Percentiles rank a stretch among this genome's conserved stretches.
Conservation (phyloP, 2,888 invertebrate genomes). For the Leptinotarsa haldemani region DNA sequence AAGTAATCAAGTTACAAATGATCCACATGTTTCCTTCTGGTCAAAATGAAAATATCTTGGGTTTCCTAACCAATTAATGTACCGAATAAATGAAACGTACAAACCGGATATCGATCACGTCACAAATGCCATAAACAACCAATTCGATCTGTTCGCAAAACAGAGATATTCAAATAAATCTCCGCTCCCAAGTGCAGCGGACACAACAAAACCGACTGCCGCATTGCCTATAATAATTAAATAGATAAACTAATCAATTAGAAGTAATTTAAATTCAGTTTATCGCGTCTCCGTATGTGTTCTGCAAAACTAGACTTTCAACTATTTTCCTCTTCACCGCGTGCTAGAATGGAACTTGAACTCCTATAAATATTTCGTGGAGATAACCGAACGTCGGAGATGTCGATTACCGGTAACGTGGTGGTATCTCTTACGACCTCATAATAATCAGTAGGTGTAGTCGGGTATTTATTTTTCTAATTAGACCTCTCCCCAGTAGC, state of each 20-base stretch:
- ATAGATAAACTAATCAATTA: constrained; percentile 59
- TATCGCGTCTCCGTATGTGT: constrained; percentile 50
- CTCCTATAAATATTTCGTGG: constrained; percentile 10
- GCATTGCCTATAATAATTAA: constrained; percentile 58
- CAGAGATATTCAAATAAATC: constrained; percentile 48
- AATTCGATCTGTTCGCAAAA: constrained; percentile 39
- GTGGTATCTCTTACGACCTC: constrained; percentile 24
- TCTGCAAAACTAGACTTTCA: constrained; percentile 54
- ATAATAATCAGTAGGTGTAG: constrained; percentile 39
- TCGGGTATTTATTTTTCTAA: constrained; percentile 34
- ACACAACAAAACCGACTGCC: constrained; percentile 51
- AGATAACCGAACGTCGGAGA: not conserved
- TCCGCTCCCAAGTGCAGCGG: constrained; percentile 47
- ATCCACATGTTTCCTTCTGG: no score
- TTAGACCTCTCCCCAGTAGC: constrained; percentile 36
- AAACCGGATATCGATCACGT: not conserved
- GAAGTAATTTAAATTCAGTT: constrained; percentile 57
- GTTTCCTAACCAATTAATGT: no score
- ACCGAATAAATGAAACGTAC: not conserved
- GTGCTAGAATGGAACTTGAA: constrained; percentile 2
- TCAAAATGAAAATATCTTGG: no score
- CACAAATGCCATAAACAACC: constrained; percentile 20
- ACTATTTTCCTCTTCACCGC: constrained; percentile 44
- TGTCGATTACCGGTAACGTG: not conserved
- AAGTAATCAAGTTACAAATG: no score